phyloP scores from a whole-genome alignment of 2,888 invertebrate genomes.

The Hirtodrosophila duncani region DNA sequence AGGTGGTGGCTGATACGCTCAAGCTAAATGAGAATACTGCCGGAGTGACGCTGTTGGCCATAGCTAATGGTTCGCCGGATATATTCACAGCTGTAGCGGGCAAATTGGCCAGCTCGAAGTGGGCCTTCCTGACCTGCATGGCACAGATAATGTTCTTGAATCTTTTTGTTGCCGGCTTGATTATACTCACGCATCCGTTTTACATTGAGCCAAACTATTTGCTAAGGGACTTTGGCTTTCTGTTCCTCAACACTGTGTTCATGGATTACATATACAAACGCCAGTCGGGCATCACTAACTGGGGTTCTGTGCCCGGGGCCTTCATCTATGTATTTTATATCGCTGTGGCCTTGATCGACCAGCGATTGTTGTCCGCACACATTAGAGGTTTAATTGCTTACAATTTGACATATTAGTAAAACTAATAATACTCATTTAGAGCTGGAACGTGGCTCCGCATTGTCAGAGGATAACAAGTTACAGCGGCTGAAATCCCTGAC shows the following conservation, averaged over 20 bases:
- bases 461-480: neutral
- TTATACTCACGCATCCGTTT: slow-evolving; percentile 81
- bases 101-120: slow-evolving; percentile 75
- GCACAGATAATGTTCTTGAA: slow-evolving; percentile 83
- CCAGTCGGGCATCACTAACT: neutral
- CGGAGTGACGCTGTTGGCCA: slow-evolving; percentile 84
- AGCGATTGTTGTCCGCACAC: slow-evolving; percentile 4
- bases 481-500: neutral
- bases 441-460: neutral
- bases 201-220: slow-evolving; percentile 46
- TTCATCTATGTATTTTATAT: slow-evolving; percentile 15
- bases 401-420: neutral
- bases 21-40: slow-evolving; percentile 80
- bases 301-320: neutral
- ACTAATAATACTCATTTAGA: neutral
- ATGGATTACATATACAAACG: slow-evolving; percentile 19
- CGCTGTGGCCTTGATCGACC: slow-evolving; percentile 14
- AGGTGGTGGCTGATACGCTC: slow-evolving; percentile 78
- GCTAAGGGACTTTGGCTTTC: slow-evolving; percentile 46
- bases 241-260: slow-evolving; percentile 16
- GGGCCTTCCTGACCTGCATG: slow-evolving; percentile 77
- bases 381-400: slow-evolving; percentile 5
- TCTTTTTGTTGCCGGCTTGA: slow-evolving; percentile 81
- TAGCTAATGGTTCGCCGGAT: slow-evolving; percentile 86
- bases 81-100: slow-evolving; percentile 81